Base-by-base conservation (phyloP, 2,797 vertebrate species). In the Dicrostonyx torquatus region DNA sequence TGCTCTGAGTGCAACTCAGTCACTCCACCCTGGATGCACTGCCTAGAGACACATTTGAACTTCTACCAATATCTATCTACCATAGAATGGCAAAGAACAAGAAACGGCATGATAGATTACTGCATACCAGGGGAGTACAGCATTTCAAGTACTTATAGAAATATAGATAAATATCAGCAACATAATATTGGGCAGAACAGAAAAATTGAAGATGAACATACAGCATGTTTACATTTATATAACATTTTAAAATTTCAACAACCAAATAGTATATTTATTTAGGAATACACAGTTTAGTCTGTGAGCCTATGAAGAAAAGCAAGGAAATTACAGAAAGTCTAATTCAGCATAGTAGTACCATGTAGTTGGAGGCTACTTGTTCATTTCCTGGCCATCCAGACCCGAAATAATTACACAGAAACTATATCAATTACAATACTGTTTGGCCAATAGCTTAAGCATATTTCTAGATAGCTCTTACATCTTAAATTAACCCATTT, bases 121-220 rank as follows among this genome's bases (percentile, higher is more conserved):
- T 85, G 26, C 73, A 6, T 82, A 78, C 31, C 73, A 68, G 18
- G 82, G 43, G 9, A 91, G 76, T 20, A 95, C 45, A 43, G 10
- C 43, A 45, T 90, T 87, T 77, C 9, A 73, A 10, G 5, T 91
- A 37, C 68, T 58, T 82, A 53, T 70, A 50, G 87, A 89, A 91
- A 68, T 6, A 45, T 8, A 82, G 72, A 80, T 87, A 62, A 94
- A 64, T 95, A 43, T 77, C 62, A 93, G 82, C 8, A 72, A 93
- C 26, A 75, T 50, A 87, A 50, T 58, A 75, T 3, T 94, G 37
- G 94, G 80, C 37, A 40, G 85, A 93, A 87, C 87, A n/a, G 48
- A 29, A 89, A 73, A 95, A 43, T 6, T 82, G 89, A 92, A 95
- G 26, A 76, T 85, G 14, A 94, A 2, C 82, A 26, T 66, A 55